These are phyloP conservation scores for Cataglyphis altisquamis DNA, from an alignment of 2,888 invertebrate species.

Conservation along the genomic window DNA sequence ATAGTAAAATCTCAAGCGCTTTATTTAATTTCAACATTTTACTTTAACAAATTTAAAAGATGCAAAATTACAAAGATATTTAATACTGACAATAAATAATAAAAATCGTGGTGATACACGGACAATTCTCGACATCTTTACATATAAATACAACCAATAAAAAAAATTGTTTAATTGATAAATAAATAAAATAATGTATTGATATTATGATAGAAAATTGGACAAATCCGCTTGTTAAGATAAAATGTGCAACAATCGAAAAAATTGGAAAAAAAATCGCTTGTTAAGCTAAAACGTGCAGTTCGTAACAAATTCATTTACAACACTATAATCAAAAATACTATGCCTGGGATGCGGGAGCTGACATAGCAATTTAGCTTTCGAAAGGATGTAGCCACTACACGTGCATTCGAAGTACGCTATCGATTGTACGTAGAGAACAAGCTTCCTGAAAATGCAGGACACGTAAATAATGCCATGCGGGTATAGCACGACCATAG, in stretches of 20 bases:
- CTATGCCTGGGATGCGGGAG: not conserved
- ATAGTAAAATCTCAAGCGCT: not conserved
- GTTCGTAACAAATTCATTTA: not conserved
- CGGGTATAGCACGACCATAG: not conserved
- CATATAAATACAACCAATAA: not conserved
- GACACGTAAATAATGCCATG: conserved; percentile 40
- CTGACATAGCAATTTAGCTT: conserved; percentile 21
- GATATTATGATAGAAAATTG: not conserved
- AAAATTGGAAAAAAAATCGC: not conserved
- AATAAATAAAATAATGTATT: not conserved
- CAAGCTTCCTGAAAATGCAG: conserved; percentile 13
- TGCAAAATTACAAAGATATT: not conserved
- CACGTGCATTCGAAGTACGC: not conserved
- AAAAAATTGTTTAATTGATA: not conserved
- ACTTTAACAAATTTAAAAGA: not conserved
- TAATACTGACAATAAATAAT: not conserved
- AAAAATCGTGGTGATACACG: not conserved
- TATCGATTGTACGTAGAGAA: conserved; percentile 29
- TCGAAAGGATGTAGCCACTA: conserved; percentile 10
- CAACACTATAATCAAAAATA: conserved; percentile 35
- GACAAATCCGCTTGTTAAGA: not conserved
- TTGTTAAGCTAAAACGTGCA: not conserved
- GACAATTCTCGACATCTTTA: not conserved
- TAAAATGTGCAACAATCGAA: not conserved
- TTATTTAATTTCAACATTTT: conserved; percentile 6